Percentiles rank a stretch among this genome's conserved stretches.
phyloP scores from a whole-genome alignment of 2,888 invertebrate genomes.

The Ormyrus nitidulus region DNA sequence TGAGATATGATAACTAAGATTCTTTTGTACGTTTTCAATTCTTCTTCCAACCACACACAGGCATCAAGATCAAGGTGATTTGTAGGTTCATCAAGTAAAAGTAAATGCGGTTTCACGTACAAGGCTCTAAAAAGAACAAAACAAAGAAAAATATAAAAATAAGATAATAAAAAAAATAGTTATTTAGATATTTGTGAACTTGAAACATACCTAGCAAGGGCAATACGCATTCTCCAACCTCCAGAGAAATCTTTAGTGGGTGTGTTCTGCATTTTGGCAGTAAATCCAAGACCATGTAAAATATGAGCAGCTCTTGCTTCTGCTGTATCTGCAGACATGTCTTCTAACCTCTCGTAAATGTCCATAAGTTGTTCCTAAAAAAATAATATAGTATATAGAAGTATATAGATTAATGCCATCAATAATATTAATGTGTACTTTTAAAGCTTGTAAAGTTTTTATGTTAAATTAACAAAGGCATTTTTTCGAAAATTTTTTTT shows the following conservation, averaged over 20 bases:
- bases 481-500: too few species aligned
- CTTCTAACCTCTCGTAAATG: constrained; percentile 97
- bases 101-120: constrained; percentile 97
- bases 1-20: constrained; percentile 98
- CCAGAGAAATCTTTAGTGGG: constrained; percentile 92
- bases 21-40: constrained; percentile 95
- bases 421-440: too few species aligned
- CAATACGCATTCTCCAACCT: constrained; percentile 99
- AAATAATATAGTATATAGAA: not conserved
- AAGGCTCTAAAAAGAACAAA: constrained; percentile 81
- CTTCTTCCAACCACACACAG: constrained; percentile 99
- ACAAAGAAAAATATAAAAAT: constrained; percentile 61
- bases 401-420: too few species aligned
- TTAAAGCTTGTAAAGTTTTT: too few species aligned
- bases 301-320: constrained; percentile 96
- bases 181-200: not conserved
- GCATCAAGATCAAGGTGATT: constrained; percentile 99
- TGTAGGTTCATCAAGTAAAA: constrained; percentile 98
- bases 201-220: constrained; percentile 82
- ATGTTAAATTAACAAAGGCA: too few species aligned
- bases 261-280: constrained; percentile 88
- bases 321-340: constrained; percentile 96
- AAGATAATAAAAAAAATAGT: constrained; percentile 6
- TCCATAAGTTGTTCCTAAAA: constrained; percentile 94
- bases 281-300: constrained; percentile 97